phyloP scores from a whole-genome alignment of 2,888 invertebrate genomes.

The Acrobeloides nanus region DNA sequence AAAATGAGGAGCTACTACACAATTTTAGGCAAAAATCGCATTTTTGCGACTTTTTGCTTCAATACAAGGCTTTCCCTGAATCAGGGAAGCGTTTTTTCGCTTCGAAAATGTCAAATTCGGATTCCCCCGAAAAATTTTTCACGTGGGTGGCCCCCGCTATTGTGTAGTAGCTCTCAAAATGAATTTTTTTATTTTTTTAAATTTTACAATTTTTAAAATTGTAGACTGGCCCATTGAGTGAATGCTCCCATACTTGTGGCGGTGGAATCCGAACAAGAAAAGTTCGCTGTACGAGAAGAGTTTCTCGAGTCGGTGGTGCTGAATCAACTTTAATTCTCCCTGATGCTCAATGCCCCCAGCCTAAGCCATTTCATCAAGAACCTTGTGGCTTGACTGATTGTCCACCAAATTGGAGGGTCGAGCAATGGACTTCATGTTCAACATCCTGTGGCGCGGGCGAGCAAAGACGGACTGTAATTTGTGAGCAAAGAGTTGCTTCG shows the following conservation, averaged over 20 bases:
- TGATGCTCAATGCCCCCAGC: slow-evolving; percentile 79
- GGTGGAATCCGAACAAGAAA: slow-evolving; percentile 78
- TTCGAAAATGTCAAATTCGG: too few species aligned
- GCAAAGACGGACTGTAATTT: slow-evolving; percentile 72
- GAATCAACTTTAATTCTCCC: slow-evolving; percentile 86
- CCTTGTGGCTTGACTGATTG: slow-evolving; percentile 88
- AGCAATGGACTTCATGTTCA: slow-evolving; percentile 66
- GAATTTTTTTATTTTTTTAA: slow-evolving; percentile 7
- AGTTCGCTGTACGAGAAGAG: slow-evolving; percentile 69
- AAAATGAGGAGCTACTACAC: too few species aligned
- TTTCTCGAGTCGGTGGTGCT: slow-evolving; percentile 67
- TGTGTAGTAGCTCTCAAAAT: too few species aligned
- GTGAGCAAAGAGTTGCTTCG: slow-evolving; percentile 85
- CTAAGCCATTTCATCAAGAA: slow-evolving; percentile 56
- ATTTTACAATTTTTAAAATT: slow-evolving; percentile 3
- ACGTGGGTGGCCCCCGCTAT: too few species aligned
- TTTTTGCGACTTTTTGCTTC: too few species aligned
- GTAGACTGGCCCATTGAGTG: slow-evolving; percentile 33
- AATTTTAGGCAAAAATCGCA: too few species aligned
- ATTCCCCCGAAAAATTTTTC: too few species aligned
- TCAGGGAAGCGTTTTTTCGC: too few species aligned
- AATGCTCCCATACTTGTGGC: slow-evolving; percentile 83
- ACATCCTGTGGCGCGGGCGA: slow-evolving; percentile 85
- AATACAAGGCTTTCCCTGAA: too few species aligned
- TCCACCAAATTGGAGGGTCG: slow-evolving; percentile 77